These are phyloP conservation scores for Marmota flaviventris DNA, from an alignment of 2,113 vertebrate genomes.

Conservation along the genomic window DNA sequence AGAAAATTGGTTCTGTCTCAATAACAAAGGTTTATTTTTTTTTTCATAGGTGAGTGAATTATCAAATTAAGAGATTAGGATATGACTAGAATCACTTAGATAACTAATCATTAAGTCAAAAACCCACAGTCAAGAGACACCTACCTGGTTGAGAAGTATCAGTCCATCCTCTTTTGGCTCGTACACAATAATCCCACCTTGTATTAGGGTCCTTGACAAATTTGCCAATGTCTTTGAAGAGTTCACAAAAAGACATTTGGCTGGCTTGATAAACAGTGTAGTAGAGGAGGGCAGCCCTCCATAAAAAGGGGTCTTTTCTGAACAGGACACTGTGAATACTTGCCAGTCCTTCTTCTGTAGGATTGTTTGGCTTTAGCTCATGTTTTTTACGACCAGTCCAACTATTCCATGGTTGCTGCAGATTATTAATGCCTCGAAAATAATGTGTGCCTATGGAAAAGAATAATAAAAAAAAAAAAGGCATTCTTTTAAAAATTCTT, in stretches of 20 bases:
- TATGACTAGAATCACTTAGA: not conserved
- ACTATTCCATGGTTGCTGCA: conserved; percentile 94
- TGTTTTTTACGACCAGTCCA: conserved; percentile 89
- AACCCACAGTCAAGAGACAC: not conserved
- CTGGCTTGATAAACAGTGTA: conserved; percentile 96
- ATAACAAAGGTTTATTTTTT: not conserved
- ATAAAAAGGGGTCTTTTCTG: conserved; percentile 95
- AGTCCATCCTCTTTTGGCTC: conserved; percentile 96
- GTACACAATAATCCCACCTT: conserved; percentile 97
- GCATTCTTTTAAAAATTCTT: not conserved
- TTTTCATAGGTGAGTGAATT: not conserved
- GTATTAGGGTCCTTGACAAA: conserved; percentile 95
- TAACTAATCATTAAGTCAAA: not conserved
- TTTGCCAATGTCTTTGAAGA: conserved; percentile 92
- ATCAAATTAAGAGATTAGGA: not conserved
- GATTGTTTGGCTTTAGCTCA: conserved; percentile 94
- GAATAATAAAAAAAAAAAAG: not conserved
- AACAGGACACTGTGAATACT: conserved; percentile 97
- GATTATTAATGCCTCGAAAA: conserved; percentile 95
- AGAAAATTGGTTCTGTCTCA: not conserved
- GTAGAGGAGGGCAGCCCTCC: conserved; percentile 97
- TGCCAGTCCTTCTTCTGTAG: conserved; percentile 96
- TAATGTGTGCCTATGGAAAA: conserved; percentile 94
- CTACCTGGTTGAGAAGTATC: conserved; percentile 94
- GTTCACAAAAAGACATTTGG: conserved; percentile 93